Evolutionary conservation across 2,888 invertebrate genomes (phyloP).

Genomic region (Lampropteryx suffumata): DNA sequence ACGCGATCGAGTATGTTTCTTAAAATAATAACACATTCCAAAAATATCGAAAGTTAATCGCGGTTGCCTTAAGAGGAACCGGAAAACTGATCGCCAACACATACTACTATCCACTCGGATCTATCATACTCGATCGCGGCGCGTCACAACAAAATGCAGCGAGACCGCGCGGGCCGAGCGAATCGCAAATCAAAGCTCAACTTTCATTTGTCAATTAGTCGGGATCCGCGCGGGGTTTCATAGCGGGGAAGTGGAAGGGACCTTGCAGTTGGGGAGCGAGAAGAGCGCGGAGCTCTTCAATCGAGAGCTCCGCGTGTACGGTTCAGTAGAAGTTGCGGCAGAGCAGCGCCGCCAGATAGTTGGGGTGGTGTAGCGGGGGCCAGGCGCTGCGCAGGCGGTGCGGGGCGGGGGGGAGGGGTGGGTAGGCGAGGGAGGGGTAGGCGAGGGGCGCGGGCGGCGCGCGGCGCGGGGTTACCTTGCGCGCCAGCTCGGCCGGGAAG

Average conservation of each 20-base stretch:
- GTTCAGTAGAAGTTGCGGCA: constrained; percentile 73
- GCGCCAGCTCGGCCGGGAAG: constrained; percentile 78
- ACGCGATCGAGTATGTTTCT: constrained; percentile 36
- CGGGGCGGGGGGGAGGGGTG: constrained; percentile 27
- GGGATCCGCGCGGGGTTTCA: constrained; percentile 21
- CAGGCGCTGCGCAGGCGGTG: constrained; percentile 45
- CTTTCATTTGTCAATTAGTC: constrained; percentile 36
- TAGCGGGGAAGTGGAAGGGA: constrained; percentile 15
- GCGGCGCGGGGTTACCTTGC: constrained; percentile 73
- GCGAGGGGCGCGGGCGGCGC: constrained; percentile 37
- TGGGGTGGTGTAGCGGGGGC: constrained; percentile 66
- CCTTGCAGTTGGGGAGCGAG: background rate
- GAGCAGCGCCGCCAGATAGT: constrained; percentile 74
- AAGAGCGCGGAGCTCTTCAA: background rate
- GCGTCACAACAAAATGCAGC: constrained; percentile 20
- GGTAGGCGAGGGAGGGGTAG: constrained; percentile 28
- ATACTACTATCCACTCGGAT: background rate
- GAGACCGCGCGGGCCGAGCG: constrained; percentile 23
- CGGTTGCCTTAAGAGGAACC: constrained; percentile 41
- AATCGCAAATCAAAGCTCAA: constrained; percentile 43
- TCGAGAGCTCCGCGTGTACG: too few relatives aligned
- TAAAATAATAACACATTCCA: constrained; percentile 14
- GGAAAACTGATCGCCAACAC: constrained; percentile 41
- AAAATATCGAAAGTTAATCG: constrained; percentile 41
- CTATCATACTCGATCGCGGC: constrained; percentile 25